These are phyloP conservation scores for Drosophila colorata DNA, from an alignment of 2,888 invertebrate genomes.

Conservation along the genomic window DNA sequence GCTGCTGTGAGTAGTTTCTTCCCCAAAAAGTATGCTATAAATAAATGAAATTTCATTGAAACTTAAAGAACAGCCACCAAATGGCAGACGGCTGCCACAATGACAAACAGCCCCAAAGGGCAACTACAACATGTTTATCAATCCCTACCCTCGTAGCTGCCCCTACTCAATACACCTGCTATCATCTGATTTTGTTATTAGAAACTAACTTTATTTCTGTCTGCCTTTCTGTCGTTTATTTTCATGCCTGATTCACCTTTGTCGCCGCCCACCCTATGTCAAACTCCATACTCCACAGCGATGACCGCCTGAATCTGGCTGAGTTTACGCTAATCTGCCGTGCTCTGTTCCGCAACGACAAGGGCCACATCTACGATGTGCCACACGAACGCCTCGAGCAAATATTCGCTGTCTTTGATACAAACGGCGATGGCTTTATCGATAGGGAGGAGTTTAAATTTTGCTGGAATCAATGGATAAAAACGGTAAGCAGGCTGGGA, in stretches of 20 bases:
- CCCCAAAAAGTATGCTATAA: constrained; percentile 47
- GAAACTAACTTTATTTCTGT: constrained; percentile 60
- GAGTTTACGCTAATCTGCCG: constrained; percentile 94
- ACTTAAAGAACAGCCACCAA: constrained; percentile 35
- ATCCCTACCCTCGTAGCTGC: background rate
- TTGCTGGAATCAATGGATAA: constrained; percentile 97
- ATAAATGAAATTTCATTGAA: constrained; percentile 48
- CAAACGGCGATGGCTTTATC: constrained; percentile 90
- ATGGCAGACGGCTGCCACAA: constrained; percentile 8
- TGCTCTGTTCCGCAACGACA: constrained; percentile 94
- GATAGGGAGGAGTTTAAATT: constrained; percentile 93
- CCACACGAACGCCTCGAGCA: constrained; percentile 90
- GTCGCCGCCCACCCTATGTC: no score
- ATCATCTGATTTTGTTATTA: constrained; percentile 40
- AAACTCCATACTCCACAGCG: constrained; percentile 88
- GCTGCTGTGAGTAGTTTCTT: constrained; percentile 22
- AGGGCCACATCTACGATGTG: constrained; percentile 92
- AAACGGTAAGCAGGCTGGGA: constrained; percentile 87
- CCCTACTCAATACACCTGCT: constrained; percentile 1
- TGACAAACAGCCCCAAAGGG: constrained; percentile 48
- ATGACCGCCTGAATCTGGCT: constrained; percentile 90
- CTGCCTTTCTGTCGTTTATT: constrained; percentile 45
- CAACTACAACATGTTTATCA: constrained; percentile 28
- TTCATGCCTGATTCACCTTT: constrained; percentile 62
- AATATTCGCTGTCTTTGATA: constrained; percentile 93